These are phyloP conservation scores for Nymphalis polychloros DNA, from an alignment of 2,888 invertebrate genomes.

Conservation along the genomic window DNA sequence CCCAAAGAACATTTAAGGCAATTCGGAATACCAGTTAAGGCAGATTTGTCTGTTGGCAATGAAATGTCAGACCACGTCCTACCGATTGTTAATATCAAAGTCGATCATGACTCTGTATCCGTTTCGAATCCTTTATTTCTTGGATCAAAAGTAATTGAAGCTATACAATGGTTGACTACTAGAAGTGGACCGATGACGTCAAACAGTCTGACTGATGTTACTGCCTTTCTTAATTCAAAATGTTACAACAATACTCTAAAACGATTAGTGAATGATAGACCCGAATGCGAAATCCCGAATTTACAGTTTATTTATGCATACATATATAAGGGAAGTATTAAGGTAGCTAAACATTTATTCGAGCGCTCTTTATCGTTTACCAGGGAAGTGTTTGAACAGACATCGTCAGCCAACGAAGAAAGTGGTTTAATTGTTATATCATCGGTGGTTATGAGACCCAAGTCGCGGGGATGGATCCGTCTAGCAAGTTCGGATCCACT, in stretches of 20 bases:
- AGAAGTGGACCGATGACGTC: slow-evolving; percentile 54
- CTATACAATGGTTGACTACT: slow-evolving; percentile 42
- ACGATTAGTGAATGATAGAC: slow-evolving; percentile 43
- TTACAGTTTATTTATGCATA: slow-evolving; percentile 55
- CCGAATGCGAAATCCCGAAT: slow-evolving; percentile 55
- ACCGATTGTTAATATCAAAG: slow-evolving; percentile 48
- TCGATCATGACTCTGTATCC: slow-evolving; percentile 42
- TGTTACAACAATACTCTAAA: slow-evolving; percentile 53
- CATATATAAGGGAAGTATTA: slow-evolving; percentile 44
- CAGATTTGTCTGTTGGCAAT: slow-evolving; percentile 58
- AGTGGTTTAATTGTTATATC: slow-evolving; percentile 48
- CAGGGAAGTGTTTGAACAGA: slow-evolving; percentile 46
- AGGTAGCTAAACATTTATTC: slow-evolving; percentile 37
- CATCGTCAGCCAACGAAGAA: slow-evolving; percentile 46
- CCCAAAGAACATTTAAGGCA: slow-evolving; percentile 51
- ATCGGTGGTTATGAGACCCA: slow-evolving; percentile 52
- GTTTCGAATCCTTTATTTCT: slow-evolving; percentile 29
- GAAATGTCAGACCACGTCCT: slow-evolving; percentile 58
- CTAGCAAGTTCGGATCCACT: slow-evolving; percentile 51
- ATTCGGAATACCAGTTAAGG: slow-evolving; percentile 49
- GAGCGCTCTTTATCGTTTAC: slow-evolving; percentile 42
- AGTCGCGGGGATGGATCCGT: slow-evolving; percentile 54
- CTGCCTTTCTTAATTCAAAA: slow-evolving; percentile 52
- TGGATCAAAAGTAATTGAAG: slow-evolving; percentile 30
- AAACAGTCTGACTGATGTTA: slow-evolving; percentile 55